Evolutionary conservation across 2,888 invertebrate genomes (phyloP).

Genomic region (Noctuana brunneofusca): DNA sequence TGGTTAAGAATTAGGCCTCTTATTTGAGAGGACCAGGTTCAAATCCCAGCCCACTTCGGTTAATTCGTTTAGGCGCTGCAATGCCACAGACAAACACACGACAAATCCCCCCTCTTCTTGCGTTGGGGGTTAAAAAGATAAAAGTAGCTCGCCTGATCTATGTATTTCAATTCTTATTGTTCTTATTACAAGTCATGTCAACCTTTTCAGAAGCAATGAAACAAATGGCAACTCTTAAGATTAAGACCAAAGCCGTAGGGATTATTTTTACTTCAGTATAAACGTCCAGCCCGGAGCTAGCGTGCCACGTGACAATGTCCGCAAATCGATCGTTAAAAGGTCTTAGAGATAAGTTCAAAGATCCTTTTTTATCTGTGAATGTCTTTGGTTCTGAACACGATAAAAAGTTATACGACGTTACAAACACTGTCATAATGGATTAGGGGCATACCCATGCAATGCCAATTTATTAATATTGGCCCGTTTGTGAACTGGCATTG

Average conservation of each 20-base stretch:
- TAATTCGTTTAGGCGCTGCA: too few species aligned
- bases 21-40: too few species aligned
- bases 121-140: too few species aligned
- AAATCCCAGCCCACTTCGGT: too few species aligned
- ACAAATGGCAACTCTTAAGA: slow-evolving; percentile 23
- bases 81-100: too few species aligned
- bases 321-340: slow-evolving; percentile 26
- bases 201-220: slow-evolving; percentile 7
- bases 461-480: slow-evolving; percentile 29
- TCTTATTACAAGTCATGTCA: background rate
- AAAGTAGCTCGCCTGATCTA: too few species aligned
- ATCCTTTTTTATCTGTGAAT: slow-evolving; percentile 20
- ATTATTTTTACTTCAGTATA: slow-evolving; percentile 22
- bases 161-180: background rate
- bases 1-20: too few species aligned
- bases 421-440: slow-evolving; percentile 23
- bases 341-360: slow-evolving; percentile 19
- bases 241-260: slow-evolving; percentile 13
- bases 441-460: slow-evolving; percentile 3
- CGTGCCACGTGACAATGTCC: slow-evolving; percentile 27
- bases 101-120: too few species aligned
- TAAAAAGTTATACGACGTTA: slow-evolving; percentile 26
- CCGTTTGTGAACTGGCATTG: slow-evolving; percentile 45
- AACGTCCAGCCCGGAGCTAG: slow-evolving; percentile 12
- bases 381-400: slow-evolving; percentile 11